Conservation (phyloP, 1,140 invertebrate species). For the Leptinotarsa lineolata region DNA sequence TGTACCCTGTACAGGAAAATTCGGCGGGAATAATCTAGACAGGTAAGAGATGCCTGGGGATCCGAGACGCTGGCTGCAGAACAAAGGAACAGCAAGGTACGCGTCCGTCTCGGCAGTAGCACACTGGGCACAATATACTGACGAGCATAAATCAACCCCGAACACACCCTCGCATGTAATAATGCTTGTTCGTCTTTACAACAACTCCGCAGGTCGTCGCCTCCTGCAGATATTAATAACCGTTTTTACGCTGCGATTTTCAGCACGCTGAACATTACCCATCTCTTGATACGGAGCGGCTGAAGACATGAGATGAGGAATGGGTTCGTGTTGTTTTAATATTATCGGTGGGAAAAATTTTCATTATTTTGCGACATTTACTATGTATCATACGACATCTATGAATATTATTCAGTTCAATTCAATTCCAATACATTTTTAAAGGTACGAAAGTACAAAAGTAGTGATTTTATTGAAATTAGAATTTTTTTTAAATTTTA, state of each 20-base stretch:
- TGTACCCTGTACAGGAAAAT: too few relatives aligned
- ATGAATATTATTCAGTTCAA: too few relatives aligned
- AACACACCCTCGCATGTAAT: slow-evolving; percentile 41
- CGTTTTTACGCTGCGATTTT: slow-evolving; percentile 35
- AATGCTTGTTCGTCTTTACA: slow-evolving; percentile 39
- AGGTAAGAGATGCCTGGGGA: background rate
- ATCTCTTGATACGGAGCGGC: too few relatives aligned
- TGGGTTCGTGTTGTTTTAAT: too few relatives aligned
- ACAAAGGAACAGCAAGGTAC: background rate
- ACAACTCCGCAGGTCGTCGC: slow-evolving; percentile 32
- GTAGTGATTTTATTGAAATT: too few relatives aligned
- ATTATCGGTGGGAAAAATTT: too few relatives aligned
- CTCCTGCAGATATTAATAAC: slow-evolving; percentile 38
- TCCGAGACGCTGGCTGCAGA: background rate
- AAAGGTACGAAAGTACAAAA: too few relatives aligned
- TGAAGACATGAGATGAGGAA: too few relatives aligned
- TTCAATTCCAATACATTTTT: too few relatives aligned
- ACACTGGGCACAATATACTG: slow-evolving; percentile 37
- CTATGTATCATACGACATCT: too few relatives aligned
- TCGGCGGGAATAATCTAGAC: background rate
- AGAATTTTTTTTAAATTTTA: too few relatives aligned
- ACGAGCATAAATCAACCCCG: slow-evolving; percentile 40
- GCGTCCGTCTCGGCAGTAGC: background rate
- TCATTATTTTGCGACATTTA: too few relatives aligned
- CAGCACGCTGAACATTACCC: slow-evolving; percentile 10